phyloP scores from a whole-genome alignment of 1,140 invertebrate genomes.

The Acyrthosiphon pisum region DNA sequence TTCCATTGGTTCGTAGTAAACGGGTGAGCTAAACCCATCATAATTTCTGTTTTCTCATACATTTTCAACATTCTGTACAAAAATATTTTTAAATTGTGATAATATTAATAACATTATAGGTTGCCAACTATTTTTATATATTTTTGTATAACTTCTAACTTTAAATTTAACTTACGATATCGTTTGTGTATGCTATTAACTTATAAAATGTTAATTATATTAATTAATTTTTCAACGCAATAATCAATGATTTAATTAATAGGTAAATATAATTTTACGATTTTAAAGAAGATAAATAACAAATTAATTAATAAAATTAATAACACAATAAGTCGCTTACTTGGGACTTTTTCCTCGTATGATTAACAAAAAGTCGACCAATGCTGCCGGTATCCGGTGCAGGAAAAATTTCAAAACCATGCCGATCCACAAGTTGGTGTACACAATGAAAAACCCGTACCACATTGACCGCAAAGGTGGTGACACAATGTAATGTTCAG shows the following conservation, averaged over 20 bases:
- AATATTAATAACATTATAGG: background rate
- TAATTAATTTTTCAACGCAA: too few species aligned
- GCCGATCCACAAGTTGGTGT: background rate
- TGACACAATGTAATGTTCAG: background rate
- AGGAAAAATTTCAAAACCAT: background rate
- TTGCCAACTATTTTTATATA: background rate
- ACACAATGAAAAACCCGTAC: background rate
- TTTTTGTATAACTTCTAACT: background rate
- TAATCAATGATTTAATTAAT: too few species aligned
- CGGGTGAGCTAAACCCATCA: background rate
- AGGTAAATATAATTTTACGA: too few species aligned
- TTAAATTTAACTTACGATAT: too few species aligned
- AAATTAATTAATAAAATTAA: too few species aligned
- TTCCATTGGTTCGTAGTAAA: background rate
- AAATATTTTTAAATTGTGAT: background rate
- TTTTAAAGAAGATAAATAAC: too few species aligned
- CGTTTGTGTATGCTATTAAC: too few species aligned
- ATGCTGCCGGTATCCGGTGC: background rate
- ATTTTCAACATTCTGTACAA: background rate
- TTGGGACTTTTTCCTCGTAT: background rate
- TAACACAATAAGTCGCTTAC: background rate
- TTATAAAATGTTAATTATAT: too few species aligned
- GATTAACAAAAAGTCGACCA: background rate
- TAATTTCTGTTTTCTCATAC: background rate
- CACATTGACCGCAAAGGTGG: background rate